Percentiles rank a stretch among this genome's conserved stretches.
These are phyloP conservation scores for Entomobrya multifasciata DNA, from an alignment of 2,888 invertebrate species.

Conservation along the genomic window DNA sequence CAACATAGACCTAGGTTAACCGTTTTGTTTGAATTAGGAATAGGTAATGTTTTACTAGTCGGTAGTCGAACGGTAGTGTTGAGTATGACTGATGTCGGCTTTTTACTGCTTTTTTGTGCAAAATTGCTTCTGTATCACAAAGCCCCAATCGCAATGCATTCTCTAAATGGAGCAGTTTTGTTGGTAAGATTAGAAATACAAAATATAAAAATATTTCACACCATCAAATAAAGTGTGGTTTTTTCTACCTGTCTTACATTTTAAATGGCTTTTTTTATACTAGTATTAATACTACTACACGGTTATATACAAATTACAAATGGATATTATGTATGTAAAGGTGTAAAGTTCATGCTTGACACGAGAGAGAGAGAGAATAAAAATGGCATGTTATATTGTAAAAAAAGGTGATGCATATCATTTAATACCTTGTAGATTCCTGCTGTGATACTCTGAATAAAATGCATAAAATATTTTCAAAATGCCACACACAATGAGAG, in stretches of 20 bases:
- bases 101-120: neutral
- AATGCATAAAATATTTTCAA: constrained; percentile 7
- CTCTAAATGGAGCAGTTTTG: constrained; percentile 18
- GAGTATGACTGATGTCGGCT: neutral
- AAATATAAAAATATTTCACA: constrained; percentile 12
- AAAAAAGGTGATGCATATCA: constrained; percentile 31
- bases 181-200: constrained; percentile 9
- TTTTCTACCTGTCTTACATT: neutral
- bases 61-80: neutral
- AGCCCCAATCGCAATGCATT: constrained; percentile 22
- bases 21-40: no score
- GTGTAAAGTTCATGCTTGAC: no score
- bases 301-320: no score
- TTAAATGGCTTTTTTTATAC: no score
- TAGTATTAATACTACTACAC: no score
- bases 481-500: constrained; percentile 26
- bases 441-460: constrained; percentile 35
- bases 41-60: no score
- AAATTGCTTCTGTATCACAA: neutral
- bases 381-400: constrained; percentile 6
- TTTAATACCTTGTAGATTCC: constrained; percentile 46
- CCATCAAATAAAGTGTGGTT: constrained; percentile 20
- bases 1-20: neutral
- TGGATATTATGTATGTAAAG: no score
- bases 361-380: no score